Evolutionary conservation across 2,113 vertebrate species (phyloP), one percentile per base, ranked within the genome.

Genomic region (Callocephalon fimbriatum): DNA sequence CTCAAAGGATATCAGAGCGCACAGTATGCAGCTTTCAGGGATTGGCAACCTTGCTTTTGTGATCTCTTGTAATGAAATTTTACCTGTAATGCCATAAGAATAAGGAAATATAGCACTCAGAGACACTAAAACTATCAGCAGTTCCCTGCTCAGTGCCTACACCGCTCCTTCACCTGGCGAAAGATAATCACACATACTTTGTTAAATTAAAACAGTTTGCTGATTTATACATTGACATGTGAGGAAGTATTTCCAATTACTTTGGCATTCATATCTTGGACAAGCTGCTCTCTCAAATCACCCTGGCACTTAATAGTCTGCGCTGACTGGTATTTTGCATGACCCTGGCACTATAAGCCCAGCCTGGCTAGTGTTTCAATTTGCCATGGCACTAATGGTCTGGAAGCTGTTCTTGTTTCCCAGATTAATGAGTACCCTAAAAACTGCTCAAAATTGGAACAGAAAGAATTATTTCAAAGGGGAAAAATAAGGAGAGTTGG

Each of bases 261-360:
- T 97, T 98, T 98, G 98, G 98, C 98, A 98, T 98, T 97, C 17
- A 2, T 95, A 95, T 91, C 92, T 95, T 97, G 97, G 97, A 97
- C 98, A 98, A 97, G 97, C 97, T 98, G 98, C 97, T 98, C 97
- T 95, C 96, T 98, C 97, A 98, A 97, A 98, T 98, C 97, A 97
- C 97, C 95, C 98, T 97, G 98, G 98, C 98, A 98, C 84, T n/a
- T 96, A 96, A 97, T 95, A 98, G 95, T 88, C 91, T 86, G 89
- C 26, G 26, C 56, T 17, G 88, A 98, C 96, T 97, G 97, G 96
- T 97, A 86, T 97, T 97, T 93, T 66, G 53, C 97, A 97, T 98
- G 98, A 98, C 98, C 97, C 90, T 97, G 98, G 98, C 98, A 97
- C 97, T 96, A 86, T 93, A 95, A 97, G 97, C 70, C 97, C 97